Evolutionary conservation across 2,797 vertebrate species (phyloP).

Genomic region (Hyperoplus lanceolatus): DNA sequence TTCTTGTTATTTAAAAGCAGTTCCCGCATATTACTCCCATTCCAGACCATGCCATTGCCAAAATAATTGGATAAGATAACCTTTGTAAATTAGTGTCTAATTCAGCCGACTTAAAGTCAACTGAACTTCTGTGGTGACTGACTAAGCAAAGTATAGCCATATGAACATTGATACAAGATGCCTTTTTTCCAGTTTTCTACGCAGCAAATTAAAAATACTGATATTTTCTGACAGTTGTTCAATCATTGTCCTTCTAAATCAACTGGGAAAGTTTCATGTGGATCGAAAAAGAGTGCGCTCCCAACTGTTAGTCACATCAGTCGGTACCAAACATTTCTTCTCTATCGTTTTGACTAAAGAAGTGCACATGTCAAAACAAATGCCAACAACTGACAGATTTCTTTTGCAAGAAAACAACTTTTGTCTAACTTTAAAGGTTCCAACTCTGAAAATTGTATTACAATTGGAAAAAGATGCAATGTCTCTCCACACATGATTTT

Average conservation of each 20-base stretch:
- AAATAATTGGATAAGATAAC: conserved; percentile 44
- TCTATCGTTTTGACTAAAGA: not conserved
- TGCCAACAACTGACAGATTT: not conserved
- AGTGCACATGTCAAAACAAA: not conserved
- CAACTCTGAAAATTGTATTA: not conserved
- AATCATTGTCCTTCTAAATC: too few species aligned
- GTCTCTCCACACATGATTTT: not conserved
- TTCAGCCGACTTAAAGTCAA: conserved; percentile 14
- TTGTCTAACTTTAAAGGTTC: not conserved
- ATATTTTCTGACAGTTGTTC: too few species aligned
- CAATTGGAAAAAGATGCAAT: not conserved
- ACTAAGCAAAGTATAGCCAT: too few species aligned
- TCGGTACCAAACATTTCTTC: not conserved
- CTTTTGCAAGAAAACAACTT: not conserved
- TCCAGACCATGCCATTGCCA: conserved; percentile 36
- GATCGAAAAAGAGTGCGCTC: too few species aligned
- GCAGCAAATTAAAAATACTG: too few species aligned
- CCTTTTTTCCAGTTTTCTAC: not conserved
- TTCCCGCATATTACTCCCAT: conserved; percentile 35
- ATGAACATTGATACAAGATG: not conserved
- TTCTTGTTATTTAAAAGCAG: conserved; percentile 34
- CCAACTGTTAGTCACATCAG: too few species aligned
- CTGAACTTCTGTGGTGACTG: conserved; percentile 4
- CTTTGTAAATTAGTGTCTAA: not conserved
- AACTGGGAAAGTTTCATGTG: too few species aligned